Percentiles rank a stretch among this genome's conserved stretches.
phyloP scores from a whole-genome alignment of 2,888 invertebrate genomes.

The Orgyia antiqua region DNA sequence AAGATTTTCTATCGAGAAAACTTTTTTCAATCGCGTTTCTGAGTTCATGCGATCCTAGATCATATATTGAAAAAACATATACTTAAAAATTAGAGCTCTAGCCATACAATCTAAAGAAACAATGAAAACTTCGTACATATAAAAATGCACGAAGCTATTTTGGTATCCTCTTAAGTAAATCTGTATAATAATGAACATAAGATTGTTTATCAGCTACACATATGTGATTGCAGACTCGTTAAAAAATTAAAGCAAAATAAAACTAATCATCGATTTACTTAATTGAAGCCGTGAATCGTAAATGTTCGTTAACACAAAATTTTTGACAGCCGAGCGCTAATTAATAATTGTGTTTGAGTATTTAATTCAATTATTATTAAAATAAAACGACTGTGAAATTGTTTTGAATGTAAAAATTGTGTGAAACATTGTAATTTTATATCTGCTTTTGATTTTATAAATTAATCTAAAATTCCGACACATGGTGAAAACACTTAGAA shows the following conservation, averaged over 20 bases:
- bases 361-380: constrained; percentile 25
- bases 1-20: no score
- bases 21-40: no score
- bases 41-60: no score
- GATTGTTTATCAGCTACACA: not conserved
- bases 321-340: constrained; percentile 23
- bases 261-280: constrained; percentile 27
- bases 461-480: no score
- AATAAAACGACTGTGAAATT: constrained; percentile 29
- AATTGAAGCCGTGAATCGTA: constrained; percentile 32
- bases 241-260: constrained; percentile 22
- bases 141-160: no score
- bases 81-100: no score
- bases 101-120: no score
- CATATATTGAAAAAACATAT: no score
- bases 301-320: constrained; percentile 27
- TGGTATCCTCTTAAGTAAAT: no score
- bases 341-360: constrained; percentile 27
- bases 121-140: no score
- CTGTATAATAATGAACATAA: constrained; percentile 4
- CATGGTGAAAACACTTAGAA: no score
- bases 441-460: constrained; percentile 10
- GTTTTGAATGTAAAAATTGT: constrained; percentile 23
- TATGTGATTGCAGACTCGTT: constrained; percentile 11
- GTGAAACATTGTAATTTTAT: constrained; percentile 26